phyloP scores from a whole-genome alignment of 2,797 vertebrate species.

The Gymnocypris eckloni region DNA sequence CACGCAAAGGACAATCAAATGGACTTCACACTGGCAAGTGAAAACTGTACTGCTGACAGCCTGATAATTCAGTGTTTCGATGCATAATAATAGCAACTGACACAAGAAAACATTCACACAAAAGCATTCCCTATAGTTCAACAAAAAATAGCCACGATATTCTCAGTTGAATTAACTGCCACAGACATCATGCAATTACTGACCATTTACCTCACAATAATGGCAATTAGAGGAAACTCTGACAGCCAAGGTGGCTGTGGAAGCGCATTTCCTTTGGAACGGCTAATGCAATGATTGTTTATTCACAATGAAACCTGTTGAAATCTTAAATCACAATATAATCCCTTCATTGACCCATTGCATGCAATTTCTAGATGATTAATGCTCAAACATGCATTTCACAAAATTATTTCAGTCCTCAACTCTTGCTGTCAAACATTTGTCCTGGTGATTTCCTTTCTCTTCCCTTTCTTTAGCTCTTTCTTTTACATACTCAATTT shows the following conservation, averaged over 20 bases:
- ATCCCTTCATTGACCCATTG: constrained; percentile 26
- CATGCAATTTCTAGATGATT: constrained; percentile 34
- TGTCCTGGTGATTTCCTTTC: constrained; percentile 10
- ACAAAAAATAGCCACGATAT: constrained; percentile 39
- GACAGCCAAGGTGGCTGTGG: constrained; percentile 41
- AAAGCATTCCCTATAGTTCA: constrained; percentile 20
- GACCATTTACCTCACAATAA: constrained; percentile 51
- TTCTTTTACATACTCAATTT: constrained; percentile 44
- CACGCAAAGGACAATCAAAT: not conserved
- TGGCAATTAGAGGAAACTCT: constrained; percentile 48
- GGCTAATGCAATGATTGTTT: constrained; percentile 41
- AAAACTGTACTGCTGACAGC: constrained; percentile 7
- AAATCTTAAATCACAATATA: constrained; percentile 37
- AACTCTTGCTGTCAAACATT: constrained; percentile 47
- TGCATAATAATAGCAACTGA: constrained; percentile 23
- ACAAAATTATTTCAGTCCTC: constrained; percentile 33
- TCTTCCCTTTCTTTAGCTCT: constrained; percentile 11
- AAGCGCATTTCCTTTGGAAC: constrained; percentile 32
- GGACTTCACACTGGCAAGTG: constrained; percentile 15
- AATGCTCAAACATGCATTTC: constrained; percentile 28
- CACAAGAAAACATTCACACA: constrained; percentile 14
- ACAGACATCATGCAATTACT: constrained; percentile 45
- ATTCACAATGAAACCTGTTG: constrained; percentile 28
- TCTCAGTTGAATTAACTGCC: constrained; percentile 39
- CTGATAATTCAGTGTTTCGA: constrained; percentile 4